These are phyloP conservation scores for Datnioides undecimradiatus DNA, from an alignment of 2,113 vertebrate genomes.

Conservation along the genomic window DNA sequence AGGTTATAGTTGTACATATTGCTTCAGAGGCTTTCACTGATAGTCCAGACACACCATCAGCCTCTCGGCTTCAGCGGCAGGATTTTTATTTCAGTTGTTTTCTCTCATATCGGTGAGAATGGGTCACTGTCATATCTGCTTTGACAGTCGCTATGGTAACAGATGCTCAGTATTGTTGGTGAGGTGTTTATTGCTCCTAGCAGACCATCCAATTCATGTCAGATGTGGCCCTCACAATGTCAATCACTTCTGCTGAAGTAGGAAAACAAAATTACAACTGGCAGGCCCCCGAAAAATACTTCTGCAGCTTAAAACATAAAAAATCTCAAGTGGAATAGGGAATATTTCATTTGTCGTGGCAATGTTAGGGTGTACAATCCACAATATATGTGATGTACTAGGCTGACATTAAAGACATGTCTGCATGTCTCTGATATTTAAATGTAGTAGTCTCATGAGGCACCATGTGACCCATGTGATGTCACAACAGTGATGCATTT, in stretches of 20 bases:
- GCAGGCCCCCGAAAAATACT: background rate
- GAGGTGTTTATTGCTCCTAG: constrained; percentile 51
- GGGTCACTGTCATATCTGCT: constrained; percentile 22
- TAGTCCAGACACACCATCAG: background rate
- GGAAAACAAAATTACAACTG: constrained; percentile 19
- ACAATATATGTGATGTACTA: background rate
- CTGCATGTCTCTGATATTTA: background rate
- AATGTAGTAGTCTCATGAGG: background rate
- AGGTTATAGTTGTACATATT: background rate
- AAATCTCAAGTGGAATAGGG: background rate
- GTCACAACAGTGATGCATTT: background rate
- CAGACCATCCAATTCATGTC: constrained; percentile 51
- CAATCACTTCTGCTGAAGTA: constrained; percentile 13
- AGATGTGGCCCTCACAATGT: constrained; percentile 23
- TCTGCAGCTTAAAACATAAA: background rate
- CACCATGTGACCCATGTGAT: background rate
- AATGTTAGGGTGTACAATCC: background rate
- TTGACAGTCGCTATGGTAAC: constrained; percentile 73
- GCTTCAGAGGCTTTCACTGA: background rate
- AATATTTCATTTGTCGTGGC: background rate
- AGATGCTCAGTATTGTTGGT: constrained; percentile 55
- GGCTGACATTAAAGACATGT: background rate
- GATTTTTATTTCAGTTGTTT: constrained; percentile 14
- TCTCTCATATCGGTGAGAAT: constrained; percentile 6
- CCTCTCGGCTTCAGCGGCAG: background rate